phyloP scores from a whole-genome alignment of 2,888 invertebrate genomes.

The Pteria penguin region DNA sequence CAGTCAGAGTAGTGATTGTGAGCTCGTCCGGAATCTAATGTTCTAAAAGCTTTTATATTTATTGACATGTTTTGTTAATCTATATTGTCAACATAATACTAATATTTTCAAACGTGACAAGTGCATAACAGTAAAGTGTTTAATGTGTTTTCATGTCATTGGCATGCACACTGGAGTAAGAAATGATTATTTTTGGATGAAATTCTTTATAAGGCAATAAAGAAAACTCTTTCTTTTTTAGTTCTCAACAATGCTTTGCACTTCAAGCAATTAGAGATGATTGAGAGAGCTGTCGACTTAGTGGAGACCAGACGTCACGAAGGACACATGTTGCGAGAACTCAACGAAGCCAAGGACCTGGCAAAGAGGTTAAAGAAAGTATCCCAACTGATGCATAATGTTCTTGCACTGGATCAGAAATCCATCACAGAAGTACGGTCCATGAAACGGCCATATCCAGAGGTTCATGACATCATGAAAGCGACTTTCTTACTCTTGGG shows the following conservation, averaged over 20 bases:
- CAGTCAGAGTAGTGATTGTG: no score
- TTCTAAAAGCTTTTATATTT: no score
- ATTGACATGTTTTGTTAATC: no score
- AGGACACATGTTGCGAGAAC: slow-evolving; percentile 53
- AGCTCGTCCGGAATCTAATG: no score
- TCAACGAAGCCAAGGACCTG: slow-evolving; percentile 58
- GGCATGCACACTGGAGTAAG: no score
- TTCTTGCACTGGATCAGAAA: slow-evolving; percentile 70
- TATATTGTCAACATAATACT: no score
- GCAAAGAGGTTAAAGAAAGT: slow-evolving; percentile 62
- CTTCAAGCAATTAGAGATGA: slow-evolving; percentile 54
- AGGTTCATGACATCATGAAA: slow-evolving; percentile 74
- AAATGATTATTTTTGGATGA: no score
- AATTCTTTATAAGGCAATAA: no score
- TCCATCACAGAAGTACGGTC: slow-evolving; percentile 76
- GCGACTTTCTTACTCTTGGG: slow-evolving; percentile 75
- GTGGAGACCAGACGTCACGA: slow-evolving; percentile 61
- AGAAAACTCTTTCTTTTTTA: slow-evolving; percentile 32
- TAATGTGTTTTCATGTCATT: no score
- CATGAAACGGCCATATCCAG: slow-evolving; percentile 69
- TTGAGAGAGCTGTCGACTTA: slow-evolving; percentile 60
- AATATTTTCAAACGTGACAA: no score
- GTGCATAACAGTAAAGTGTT: no score
- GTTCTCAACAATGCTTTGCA: slow-evolving; percentile 58
- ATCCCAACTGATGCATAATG: slow-evolving; percentile 63